Conservation (phyloP, 2,888 invertebrate species). For the Atethmia centrago region DNA sequence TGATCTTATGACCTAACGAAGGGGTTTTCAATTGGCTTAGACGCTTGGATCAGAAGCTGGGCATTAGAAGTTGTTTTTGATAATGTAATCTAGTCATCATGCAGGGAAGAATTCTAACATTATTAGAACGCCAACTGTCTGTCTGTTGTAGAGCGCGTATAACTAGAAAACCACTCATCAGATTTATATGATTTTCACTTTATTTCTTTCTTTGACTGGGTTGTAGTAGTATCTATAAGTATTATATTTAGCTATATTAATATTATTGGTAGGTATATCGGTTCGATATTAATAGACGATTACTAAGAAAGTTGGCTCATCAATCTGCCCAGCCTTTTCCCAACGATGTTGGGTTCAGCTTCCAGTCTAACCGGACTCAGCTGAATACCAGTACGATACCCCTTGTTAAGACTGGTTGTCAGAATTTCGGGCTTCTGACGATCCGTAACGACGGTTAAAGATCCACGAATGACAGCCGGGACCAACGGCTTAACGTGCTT, state of each 20-base stretch:
- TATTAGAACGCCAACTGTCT: background rate
- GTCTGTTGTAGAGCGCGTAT: background rate
- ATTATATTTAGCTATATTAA: background rate
- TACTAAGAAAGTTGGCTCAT: no score
- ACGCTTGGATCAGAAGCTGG: conserved; percentile 2
- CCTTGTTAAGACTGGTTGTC: no score
- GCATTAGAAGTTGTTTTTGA: background rate
- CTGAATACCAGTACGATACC: no score
- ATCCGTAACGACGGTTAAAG: no score
- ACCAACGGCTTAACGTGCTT: no score
- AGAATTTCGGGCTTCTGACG: no score
- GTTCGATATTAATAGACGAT: no score
- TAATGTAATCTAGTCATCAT: conserved; percentile 5
- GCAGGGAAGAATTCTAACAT: background rate
- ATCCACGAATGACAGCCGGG: no score
- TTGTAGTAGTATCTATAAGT: background rate
- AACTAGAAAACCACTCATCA: background rate
- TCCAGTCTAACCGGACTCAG: no score
- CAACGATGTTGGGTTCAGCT: no score
- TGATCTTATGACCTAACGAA: conserved; percentile 45
- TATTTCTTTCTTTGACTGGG: background rate
- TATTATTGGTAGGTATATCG: background rate
- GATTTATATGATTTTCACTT: background rate
- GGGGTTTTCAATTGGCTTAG: conserved; percentile 31
- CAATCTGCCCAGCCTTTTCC: no score